Conservation (phyloP, 2,888 invertebrate species). For the Acanthosoma haemorrhoidale region DNA sequence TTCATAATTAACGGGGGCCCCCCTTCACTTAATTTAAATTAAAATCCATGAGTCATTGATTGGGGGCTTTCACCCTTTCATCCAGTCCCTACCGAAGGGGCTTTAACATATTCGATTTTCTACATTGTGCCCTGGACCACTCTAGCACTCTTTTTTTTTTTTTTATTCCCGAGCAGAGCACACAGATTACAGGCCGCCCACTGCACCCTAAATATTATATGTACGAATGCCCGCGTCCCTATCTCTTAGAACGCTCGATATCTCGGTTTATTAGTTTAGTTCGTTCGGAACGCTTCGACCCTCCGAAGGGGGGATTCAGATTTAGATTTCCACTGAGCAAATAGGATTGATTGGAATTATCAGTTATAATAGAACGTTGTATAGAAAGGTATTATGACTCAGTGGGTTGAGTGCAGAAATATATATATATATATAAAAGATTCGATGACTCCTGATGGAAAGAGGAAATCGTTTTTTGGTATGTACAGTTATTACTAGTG, state of each 20-base stretch:
- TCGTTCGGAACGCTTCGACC: too few relatives aligned
- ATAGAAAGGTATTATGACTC: neutral
- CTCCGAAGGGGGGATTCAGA: neutral
- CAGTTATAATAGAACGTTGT: constrained; percentile 9
- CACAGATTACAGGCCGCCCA: neutral
- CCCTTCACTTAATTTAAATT: constrained; percentile 38
- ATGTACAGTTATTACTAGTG: neutral
- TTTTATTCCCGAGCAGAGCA: constrained; percentile 8
- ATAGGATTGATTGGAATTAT: constrained; percentile 8
- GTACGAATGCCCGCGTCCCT: too few relatives aligned
- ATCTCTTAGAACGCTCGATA: neutral
- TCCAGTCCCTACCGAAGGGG: neutral
- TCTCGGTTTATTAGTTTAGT: neutral
- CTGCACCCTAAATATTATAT: constrained; percentile 14
- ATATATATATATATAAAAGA: too few relatives aligned
- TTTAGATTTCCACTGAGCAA: constrained; percentile 12
- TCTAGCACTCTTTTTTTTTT: neutral
- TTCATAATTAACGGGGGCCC: constrained; percentile 37
- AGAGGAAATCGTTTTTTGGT: neutral
- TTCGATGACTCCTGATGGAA: neutral
- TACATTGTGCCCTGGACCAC: constrained; percentile 30
- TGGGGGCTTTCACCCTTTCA: constrained; percentile 26
- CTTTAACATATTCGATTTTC: constrained; percentile 38
- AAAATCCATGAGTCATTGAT: constrained; percentile 39
- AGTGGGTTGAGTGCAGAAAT: neutral